A percentile compares a stretch with the other conserved stretches of the same genome.
phyloP scores from a whole-genome alignment of 2,113 vertebrate species.

The Phylloscopus whistleri region DNA sequence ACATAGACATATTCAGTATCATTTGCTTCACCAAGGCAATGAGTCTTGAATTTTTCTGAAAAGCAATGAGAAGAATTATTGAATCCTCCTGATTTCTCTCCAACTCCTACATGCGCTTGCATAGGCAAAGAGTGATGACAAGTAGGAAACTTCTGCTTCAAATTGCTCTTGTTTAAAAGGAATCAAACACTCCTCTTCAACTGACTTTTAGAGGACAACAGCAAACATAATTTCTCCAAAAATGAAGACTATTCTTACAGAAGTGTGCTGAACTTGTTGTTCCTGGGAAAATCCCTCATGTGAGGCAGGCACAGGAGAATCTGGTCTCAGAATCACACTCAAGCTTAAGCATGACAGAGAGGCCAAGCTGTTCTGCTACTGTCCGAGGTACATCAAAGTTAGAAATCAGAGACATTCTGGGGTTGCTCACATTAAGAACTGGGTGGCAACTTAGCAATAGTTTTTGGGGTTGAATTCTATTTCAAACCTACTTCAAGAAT shows the following conservation, averaged over 20 bases:
- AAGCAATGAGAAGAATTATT: neutral
- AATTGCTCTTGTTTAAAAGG: neutral
- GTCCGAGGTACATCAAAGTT: neutral
- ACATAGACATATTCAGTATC: neutral
- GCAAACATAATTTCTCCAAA: neutral
- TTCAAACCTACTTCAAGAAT: neutral
- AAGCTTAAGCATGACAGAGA: neutral
- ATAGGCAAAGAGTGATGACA: neutral
- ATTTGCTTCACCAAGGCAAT: neutral
- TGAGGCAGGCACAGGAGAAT: neutral
- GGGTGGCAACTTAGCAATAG: neutral
- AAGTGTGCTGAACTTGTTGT: neutral
- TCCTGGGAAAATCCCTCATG: neutral
- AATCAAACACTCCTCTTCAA: neutral
- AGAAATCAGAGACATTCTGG: neutral
- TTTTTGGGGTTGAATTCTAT: neutral
- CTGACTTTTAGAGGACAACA: neutral
- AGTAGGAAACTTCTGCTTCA: neutral
- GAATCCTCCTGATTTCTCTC: neutral
- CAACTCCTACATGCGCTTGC: rapidly evolving
- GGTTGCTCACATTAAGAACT: neutral
- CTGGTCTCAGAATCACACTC: neutral
- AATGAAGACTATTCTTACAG: neutral
- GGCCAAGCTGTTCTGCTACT: neutral
- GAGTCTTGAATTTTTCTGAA: neutral